A percentile compares a stretch with the other conserved stretches of the same genome.
Evolutionary conservation across 2,888 invertebrate species (phyloP).

Genomic region (Ophion ellenae): DNA sequence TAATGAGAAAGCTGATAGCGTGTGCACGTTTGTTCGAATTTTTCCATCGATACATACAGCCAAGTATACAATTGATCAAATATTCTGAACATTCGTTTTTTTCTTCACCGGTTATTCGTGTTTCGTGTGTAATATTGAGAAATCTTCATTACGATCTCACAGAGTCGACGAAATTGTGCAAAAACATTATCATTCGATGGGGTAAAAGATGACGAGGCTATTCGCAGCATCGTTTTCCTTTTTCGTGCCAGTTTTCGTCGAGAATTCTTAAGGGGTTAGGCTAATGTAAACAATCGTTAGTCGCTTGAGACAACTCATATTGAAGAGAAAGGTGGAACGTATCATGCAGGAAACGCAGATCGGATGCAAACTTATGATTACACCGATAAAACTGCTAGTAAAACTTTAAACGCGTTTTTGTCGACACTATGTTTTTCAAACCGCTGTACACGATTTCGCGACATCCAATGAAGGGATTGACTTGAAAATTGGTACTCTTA

Average conservation of each 20-base stretch:
- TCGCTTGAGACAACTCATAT: no score
- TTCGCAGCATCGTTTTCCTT: not conserved
- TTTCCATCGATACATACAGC: conserved; percentile 1
- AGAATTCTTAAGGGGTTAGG: not conserved
- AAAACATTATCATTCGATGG: not conserved
- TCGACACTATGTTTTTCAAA: no score
- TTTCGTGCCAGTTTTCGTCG: not conserved
- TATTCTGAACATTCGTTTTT: conserved; percentile 2
- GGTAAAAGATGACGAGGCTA: conserved; percentile 17
- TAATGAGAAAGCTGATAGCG: not conserved
- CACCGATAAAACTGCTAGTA: no score
- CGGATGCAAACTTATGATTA: no score
- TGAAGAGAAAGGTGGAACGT: no score
- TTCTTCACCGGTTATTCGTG: not conserved
- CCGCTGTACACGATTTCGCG: no score
- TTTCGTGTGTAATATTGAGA: conserved; percentile 17
- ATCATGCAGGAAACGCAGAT: no score
- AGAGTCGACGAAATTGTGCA: conserved; percentile 32
- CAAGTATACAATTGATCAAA: conserved; percentile 25
- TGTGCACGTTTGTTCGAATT: conserved; percentile 5
- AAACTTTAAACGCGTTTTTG: no score
- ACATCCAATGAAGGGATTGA: no score
- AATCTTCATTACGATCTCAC: conserved; percentile 11
- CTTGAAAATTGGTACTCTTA: no score
- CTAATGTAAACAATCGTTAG: no score